Evolutionary conservation across 2,888 invertebrate species (phyloP), one percentile per base, ranked within the genome.

Genomic region (Pandemis cinnamomeana): DNA sequence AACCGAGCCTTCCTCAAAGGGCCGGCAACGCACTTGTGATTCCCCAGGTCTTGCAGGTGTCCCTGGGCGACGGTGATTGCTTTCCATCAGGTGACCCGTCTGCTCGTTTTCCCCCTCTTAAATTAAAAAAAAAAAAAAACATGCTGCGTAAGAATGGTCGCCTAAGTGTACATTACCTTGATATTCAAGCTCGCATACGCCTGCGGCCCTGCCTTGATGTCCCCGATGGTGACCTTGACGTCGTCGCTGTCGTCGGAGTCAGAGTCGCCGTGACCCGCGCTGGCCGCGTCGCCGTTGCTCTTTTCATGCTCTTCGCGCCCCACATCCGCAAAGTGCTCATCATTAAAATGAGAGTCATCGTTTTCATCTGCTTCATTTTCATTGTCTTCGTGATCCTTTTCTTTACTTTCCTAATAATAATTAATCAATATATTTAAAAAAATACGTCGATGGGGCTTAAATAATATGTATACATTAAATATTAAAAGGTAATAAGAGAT

Each of bases 211-310:
- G 97, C 96, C 87, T 97, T 97, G 67, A 97, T 97, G 84, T 97
- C 98, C 3, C 98, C 98, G 82, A 99, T 99, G 0, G 98, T 98
- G 76, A 99, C 98, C 91, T 98, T 97, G 8, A 98, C 96, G 85
- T 98, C 97, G 86, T 98, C 98, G 78, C 96, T 96, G 82, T 97
- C 96, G 77, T 97, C 97, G 2, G 96, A 96, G 78, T 95, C 95
- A 0, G 94, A 91, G 77, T 96, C 95, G 0, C 95, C 96, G 76
- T 95, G 95, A 78, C 94, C 94, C 78, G 94, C 93, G 67, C 91
- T 95, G 64, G 89, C 94, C 0, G 85, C 87, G 81, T 95, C 94
- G 78, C 95, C 89, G 82, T 94, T 91, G 27, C 86, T 82, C 71
- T 83, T 85, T 4, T 91, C 89, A 51, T 84, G 86, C 0, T 89